phyloP scores from a whole-genome alignment of 2,797 vertebrate species.

The Benthosema pterotum region DNA sequence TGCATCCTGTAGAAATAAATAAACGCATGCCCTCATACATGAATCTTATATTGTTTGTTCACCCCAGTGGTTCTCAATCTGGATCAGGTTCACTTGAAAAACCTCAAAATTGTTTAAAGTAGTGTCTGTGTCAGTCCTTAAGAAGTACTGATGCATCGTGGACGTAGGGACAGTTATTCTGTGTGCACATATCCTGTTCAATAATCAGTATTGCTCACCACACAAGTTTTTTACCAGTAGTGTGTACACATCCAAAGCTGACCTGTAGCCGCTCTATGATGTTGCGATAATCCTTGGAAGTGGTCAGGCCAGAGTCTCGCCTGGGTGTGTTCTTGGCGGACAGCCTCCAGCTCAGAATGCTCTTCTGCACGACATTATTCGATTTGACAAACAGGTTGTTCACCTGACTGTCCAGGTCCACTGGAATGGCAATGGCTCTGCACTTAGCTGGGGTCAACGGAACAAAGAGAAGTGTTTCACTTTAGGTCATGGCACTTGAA shows the following conservation, averaged over 20 bases:
- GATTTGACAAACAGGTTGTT: slow-evolving; percentile 98
- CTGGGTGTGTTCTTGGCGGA: slow-evolving; percentile 89
- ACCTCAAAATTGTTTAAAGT: too few relatives aligned
- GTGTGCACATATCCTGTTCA: too few relatives aligned
- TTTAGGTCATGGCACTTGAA: not conserved
- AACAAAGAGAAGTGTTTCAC: not conserved
- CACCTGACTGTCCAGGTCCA: slow-evolving; percentile 97
- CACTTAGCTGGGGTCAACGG: slow-evolving; percentile 86
- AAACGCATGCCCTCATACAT: too few relatives aligned
- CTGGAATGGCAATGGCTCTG: slow-evolving; percentile 95
- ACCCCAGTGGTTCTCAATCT: too few relatives aligned
- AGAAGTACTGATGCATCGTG: too few relatives aligned
- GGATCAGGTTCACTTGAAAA: too few relatives aligned
- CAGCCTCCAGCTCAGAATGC: slow-evolving; percentile 94
- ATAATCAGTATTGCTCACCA: too few relatives aligned
- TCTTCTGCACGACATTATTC: slow-evolving; percentile 97
- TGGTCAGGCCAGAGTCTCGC: slow-evolving; percentile 87
- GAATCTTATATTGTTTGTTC: too few relatives aligned
- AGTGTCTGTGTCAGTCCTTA: too few relatives aligned
- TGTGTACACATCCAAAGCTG: slow-evolving; percentile 8
- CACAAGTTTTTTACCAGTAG: too few relatives aligned
- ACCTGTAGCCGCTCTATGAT: slow-evolving; percentile 98
- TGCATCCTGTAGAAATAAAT: too few relatives aligned
- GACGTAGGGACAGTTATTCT: too few relatives aligned
- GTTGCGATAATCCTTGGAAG: slow-evolving; percentile 94